Evolutionary conservation across 1,140 invertebrate species (phyloP), one percentile per base, ranked within the genome.

Genomic region (Trichonephila clavata): DNA sequence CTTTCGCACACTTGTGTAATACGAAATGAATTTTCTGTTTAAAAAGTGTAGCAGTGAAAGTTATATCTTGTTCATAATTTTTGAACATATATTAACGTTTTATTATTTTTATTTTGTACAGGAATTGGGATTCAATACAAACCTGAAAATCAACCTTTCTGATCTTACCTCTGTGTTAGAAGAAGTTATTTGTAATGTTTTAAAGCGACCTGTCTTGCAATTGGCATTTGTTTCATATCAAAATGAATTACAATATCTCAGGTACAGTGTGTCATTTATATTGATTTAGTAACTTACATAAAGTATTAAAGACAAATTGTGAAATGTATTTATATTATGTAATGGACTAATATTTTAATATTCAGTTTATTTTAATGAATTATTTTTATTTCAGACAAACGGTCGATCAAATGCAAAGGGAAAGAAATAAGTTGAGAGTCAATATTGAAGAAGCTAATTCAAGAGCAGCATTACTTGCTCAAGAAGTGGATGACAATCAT

Each of bases 401-500:
- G 27, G 94, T 97, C 94, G 97, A 98, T 92, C 97, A 98, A 94
- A 96, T 97, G 92, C 96, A 96, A 61, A 96, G 96, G 88, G 98
- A 97, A 95, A 96, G 97, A 94, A 97, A 98, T 80, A 98, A 98
- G 95, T 95, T 99, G 24, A 97, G 97, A 81, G 95, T 96, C 1
- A 98, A 98, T 95, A 96, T 98, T 16, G 95, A 96, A 16, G 98
- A 98, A 94, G 98, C 98, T 0, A 98, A 98, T 95, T 96, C 97
- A 59, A 96, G 98, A 93, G 97, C 98, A 0, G 96, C 97, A 13
- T 95, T 98, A 61, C 95, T 99, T 32, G 98, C 98, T 2, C 97
- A 98, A 93, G 98, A 99, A 96, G 97, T 98, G 2, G 98, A 99
- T 95, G 98, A 99, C 87, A 97, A 98, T 94, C 98, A 99, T 95